Conservation (phyloP, 1,140 invertebrate genomes). For the Meloidogyne floridensis region DNA sequence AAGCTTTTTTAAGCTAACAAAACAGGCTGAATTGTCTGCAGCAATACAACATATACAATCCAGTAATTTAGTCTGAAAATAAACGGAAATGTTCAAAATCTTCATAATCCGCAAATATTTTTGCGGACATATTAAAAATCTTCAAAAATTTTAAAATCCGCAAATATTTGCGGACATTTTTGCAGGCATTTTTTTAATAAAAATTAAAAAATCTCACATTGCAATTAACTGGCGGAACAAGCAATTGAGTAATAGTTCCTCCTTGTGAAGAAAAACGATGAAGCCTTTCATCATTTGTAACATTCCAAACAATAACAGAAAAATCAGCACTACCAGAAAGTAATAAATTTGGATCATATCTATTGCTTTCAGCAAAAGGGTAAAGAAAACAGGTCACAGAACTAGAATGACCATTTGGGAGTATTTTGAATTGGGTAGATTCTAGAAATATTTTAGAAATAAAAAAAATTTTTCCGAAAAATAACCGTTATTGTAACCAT, state of each 20-base stretch:
- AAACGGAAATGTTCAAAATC: too few species aligned
- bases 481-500: slow-evolving; percentile 69
- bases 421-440: slow-evolving; percentile 67
- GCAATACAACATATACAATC: slow-evolving; percentile 95
- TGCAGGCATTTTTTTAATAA: background rate
- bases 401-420: slow-evolving; percentile 82
- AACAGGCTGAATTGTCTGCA: slow-evolving; percentile 91
- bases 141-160: too few species aligned
- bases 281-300: slow-evolving; percentile 83
- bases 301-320: slow-evolving; percentile 94
- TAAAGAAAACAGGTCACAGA: slow-evolving; percentile 92
- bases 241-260: slow-evolving; percentile 78
- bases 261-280: slow-evolving; percentile 96
- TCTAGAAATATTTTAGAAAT: slow-evolving; percentile 31
- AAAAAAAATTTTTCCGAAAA: slow-evolving; percentile 19
- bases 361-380: slow-evolving; percentile 84
- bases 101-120: too few species aligned
- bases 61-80: slow-evolving; percentile 81
- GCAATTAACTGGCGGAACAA: slow-evolving; percentile 87
- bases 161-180: background rate
- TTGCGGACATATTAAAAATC: background rate
- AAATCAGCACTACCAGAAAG: slow-evolving; percentile 96
- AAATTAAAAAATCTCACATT: slow-evolving; percentile 73
- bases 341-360: slow-evolving; percentile 87
- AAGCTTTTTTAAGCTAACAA: slow-evolving; percentile 87